These are phyloP conservation scores for Agonopterix subpropinquella DNA, from an alignment of 2,888 invertebrate species.

Conservation along the genomic window DNA sequence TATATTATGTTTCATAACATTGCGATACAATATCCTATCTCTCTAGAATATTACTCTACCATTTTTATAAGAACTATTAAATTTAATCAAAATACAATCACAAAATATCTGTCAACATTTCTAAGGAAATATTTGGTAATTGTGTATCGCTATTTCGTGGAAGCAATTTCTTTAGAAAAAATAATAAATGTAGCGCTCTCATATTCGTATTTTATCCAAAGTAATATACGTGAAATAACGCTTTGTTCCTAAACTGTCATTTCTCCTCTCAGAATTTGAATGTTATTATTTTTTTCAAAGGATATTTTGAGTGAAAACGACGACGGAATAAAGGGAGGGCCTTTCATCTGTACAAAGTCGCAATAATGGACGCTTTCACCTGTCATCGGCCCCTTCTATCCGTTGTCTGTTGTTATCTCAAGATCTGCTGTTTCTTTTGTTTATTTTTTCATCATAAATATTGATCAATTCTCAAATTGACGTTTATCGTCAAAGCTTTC, in stretches of 20 bases:
- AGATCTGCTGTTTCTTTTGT: slow-evolving; percentile 15
- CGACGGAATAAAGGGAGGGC: slow-evolving; percentile 32
- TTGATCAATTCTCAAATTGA: not conserved
- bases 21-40: too few relatives aligned
- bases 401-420: slow-evolving; percentile 24
- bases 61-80: too few relatives aligned
- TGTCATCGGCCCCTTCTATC: slow-evolving; percentile 33
- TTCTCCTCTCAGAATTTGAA: slow-evolving; percentile 19
- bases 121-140: too few relatives aligned
- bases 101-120: not conserved
- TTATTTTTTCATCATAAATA: slow-evolving; percentile 11
- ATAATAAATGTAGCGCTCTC: not conserved
- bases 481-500: too few relatives aligned
- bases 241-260: slow-evolving; percentile 38
- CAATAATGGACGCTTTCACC: slow-evolving; percentile 48
- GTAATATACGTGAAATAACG: slow-evolving; percentile 15
- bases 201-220: not conserved
- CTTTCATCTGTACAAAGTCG: slow-evolving; percentile 39
- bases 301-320: slow-evolving; percentile 30
- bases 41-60: too few relatives aligned
- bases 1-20: too few relatives aligned
- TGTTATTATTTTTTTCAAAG: slow-evolving; percentile 36
- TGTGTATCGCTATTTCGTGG: not conserved
- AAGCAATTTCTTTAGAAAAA: not conserved
- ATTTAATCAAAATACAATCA: too few relatives aligned